These are phyloP conservation scores for Solea solea DNA, from an alignment of 2,113 vertebrate genomes.

Conservation along the genomic window DNA sequence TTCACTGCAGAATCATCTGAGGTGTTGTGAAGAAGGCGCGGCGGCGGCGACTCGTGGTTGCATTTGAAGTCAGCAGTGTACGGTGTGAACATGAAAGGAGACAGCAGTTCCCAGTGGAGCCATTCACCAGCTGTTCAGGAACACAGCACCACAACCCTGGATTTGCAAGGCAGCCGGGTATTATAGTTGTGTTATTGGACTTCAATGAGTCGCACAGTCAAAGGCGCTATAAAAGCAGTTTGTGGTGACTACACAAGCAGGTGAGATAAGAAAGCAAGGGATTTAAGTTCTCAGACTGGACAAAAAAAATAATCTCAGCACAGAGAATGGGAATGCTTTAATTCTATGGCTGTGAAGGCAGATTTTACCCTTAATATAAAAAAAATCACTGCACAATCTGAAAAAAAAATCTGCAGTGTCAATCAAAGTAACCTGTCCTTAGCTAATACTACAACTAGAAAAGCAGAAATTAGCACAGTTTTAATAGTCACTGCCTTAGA, in stretches of 20 bases:
- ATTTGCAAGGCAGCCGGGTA: constrained; percentile 19
- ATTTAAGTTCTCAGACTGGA: neutral
- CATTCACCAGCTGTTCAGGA: constrained; percentile 42
- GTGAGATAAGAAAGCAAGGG: neutral
- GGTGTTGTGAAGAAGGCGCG: constrained; percentile 25
- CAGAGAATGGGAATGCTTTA: neutral
- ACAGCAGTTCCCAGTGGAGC: constrained; percentile 40
- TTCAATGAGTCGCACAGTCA: neutral
- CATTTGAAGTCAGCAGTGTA: constrained; percentile 43
- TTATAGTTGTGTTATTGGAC: constrained; percentile 9
- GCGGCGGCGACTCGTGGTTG: constrained; percentile 32
- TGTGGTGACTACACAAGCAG: neutral
- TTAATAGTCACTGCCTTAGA: too few species aligned
- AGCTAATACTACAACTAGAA: too few species aligned
- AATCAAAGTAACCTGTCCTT: too few species aligned
- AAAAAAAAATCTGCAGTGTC: too few species aligned
- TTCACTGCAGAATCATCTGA: constrained; percentile 38
- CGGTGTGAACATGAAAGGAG: constrained; percentile 52
- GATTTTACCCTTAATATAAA: too few species aligned
- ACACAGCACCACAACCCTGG: constrained; percentile 7
- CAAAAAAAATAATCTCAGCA: neutral
- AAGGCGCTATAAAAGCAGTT: neutral
- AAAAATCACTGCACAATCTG: too few species aligned
- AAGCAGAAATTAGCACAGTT: too few species aligned
- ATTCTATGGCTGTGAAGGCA: neutral